phyloP scores from a whole-genome alignment of 2,797 vertebrate species.

The Pachyuromys duprasi region DNA sequence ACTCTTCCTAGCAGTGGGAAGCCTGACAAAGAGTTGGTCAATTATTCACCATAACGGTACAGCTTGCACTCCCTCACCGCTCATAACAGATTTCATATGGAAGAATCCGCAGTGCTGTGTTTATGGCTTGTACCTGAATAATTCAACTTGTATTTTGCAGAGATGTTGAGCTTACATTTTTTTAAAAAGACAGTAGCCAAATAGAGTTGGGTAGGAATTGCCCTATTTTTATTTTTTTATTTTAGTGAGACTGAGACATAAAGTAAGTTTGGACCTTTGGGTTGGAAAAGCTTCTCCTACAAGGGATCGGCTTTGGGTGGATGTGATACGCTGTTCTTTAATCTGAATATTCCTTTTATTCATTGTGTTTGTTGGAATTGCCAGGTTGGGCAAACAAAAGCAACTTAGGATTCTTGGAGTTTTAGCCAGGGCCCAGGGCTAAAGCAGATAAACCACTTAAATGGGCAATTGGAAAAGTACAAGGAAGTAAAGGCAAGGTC shows the following conservation, averaged over 20 bases:
- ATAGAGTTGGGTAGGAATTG: background rate
- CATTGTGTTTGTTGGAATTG: background rate
- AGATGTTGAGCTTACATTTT: background rate
- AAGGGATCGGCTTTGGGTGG: background rate
- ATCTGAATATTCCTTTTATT: background rate
- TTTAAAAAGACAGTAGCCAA: background rate
- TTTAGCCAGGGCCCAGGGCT: background rate
- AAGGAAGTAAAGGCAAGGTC: background rate
- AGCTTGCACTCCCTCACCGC: background rate
- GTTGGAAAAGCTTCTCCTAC: background rate
- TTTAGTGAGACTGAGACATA: background rate
- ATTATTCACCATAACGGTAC: background rate
- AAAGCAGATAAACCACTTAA: background rate
- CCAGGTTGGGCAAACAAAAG: background rate
- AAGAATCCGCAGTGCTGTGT: background rate
- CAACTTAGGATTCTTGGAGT: background rate
- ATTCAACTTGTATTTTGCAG: conserved; percentile 37
- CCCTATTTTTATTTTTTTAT: background rate
- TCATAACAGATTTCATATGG: background rate
- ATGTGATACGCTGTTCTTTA: background rate
- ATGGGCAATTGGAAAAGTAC: background rate
- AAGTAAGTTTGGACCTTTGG: background rate
- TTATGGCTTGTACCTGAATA: background rate
- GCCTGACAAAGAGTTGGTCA: background rate
- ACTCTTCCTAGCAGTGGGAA: background rate